These are phyloP conservation scores for Pogonus chalceus DNA, from an alignment of 1,140 invertebrate genomes.

Conservation along the genomic window DNA sequence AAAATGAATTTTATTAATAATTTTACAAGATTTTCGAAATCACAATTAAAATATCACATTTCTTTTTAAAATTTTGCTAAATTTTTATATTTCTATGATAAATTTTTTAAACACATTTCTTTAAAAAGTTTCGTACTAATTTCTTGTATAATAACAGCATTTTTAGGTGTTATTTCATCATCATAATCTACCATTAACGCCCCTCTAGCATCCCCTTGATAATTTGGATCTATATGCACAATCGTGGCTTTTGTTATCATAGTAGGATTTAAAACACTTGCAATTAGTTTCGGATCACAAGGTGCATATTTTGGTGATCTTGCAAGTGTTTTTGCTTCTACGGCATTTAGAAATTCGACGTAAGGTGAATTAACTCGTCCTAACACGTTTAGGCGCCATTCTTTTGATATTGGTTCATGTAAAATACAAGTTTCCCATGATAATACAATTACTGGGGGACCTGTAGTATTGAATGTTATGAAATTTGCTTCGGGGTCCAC, in stretches of 20 bases:
- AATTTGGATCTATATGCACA: not conserved
- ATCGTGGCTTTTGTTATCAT: not conserved
- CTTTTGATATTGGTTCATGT: constrained; percentile 26
- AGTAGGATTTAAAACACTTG: not conserved
- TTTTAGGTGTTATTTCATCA: not conserved
- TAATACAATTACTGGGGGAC: constrained; percentile 28
- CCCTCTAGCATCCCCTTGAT: not conserved
- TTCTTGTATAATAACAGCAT: not conserved
- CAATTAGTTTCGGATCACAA: not conserved
- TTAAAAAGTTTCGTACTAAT: not conserved
- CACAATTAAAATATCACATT: not conserved
- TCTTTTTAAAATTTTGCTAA: constrained; percentile 1
- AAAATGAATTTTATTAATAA: too few relatives aligned
- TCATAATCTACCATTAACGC: not conserved
- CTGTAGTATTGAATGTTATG: constrained; percentile 40
- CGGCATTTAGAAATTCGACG: not conserved
- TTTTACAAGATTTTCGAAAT: too few relatives aligned
- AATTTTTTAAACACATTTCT: not conserved
- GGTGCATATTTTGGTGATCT: not conserved
- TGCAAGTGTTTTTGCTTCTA: not conserved
- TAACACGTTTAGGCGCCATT: constrained; percentile 34
- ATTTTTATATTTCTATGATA: not conserved
- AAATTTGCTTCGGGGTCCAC: constrained; percentile 52
- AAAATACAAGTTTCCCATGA: constrained; percentile 38
- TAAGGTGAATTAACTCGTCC: constrained; percentile 16